These are phyloP conservation scores for Callimorpha dominula DNA, from an alignment of 2,888 invertebrate genomes.

Conservation along the genomic window DNA sequence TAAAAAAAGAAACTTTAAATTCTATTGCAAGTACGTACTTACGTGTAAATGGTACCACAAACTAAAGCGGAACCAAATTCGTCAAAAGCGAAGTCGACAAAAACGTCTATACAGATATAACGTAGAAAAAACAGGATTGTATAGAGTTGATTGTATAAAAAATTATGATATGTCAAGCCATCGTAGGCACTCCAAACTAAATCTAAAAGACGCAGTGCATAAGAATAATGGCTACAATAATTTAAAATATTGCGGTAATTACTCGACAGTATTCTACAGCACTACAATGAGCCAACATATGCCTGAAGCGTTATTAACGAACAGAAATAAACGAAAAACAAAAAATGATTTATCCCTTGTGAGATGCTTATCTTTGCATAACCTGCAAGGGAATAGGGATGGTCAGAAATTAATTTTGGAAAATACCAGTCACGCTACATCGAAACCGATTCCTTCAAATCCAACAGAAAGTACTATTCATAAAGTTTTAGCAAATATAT, in stretches of 20 bases:
- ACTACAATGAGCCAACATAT: neutral
- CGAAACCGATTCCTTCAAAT: constrained; percentile 30
- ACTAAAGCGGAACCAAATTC: constrained; percentile 10
- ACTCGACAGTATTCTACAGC: neutral
- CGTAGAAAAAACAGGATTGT: constrained; percentile 1
- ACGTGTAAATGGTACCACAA: constrained; percentile 23
- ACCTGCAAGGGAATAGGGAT: constrained; percentile 28
- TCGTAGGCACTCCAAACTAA: neutral
- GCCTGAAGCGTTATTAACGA: neutral
- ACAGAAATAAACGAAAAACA: neutral
- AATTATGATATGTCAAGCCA: neutral
- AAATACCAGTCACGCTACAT: constrained; percentile 32
- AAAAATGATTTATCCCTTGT: constrained; percentile 3
- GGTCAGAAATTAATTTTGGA: neutral
- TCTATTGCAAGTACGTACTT: constrained; percentile 19
- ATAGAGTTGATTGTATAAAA: neutral
- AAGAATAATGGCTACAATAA: neutral
- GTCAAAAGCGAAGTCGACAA: neutral
- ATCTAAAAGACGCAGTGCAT: neutral
- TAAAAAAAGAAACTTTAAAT: constrained; percentile 12
- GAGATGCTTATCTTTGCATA: constrained; percentile 34
- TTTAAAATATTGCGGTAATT: neutral
- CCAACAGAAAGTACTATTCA: constrained; percentile 37
- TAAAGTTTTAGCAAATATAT: constrained; percentile 45
- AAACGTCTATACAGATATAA: neutral